These are phyloP conservation scores for Chamaea fasciata DNA, from an alignment of 2,113 vertebrate species.

Conservation along the genomic window DNA sequence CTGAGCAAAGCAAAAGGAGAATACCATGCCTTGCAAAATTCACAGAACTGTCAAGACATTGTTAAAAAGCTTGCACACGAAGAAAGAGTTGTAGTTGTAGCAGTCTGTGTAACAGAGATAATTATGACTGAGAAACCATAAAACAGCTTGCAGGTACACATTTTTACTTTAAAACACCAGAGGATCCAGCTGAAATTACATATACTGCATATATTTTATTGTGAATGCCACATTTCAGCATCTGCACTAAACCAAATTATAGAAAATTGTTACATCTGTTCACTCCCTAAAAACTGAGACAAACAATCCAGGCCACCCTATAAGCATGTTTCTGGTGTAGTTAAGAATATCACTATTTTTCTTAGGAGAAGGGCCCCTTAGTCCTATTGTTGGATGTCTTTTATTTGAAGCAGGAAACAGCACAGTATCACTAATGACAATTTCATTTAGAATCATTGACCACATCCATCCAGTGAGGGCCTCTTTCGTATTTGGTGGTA, in stretches of 20 bases:
- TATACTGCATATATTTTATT: slow-evolving; percentile 77
- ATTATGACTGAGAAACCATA: slow-evolving; percentile 75
- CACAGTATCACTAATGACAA: neutral
- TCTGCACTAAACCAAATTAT: slow-evolving; percentile 75
- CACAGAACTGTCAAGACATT: slow-evolving; percentile 63
- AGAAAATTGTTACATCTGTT: slow-evolving; percentile 78
- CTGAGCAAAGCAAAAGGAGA: slow-evolving; percentile 55
- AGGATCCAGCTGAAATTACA: slow-evolving; percentile 75
- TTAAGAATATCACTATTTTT: slow-evolving; percentile 20
- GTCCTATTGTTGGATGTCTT: neutral
- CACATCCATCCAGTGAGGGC: neutral
- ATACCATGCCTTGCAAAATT: slow-evolving; percentile 59
- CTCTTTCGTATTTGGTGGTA: neutral
- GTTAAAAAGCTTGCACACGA: slow-evolving; percentile 66
- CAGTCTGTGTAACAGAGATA: slow-evolving; percentile 76
- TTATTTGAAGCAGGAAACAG: neutral
- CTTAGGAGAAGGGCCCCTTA: neutral
- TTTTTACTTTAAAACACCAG: slow-evolving; percentile 76
- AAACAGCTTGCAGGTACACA: slow-evolving; percentile 83
- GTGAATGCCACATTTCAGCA: slow-evolving; percentile 72
- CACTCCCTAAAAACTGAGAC: slow-evolving; percentile 67
- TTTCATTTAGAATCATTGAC: neutral
- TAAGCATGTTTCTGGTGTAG: slow-evolving; percentile 35
- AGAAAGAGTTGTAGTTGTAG: slow-evolving; percentile 68
- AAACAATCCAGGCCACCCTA: slow-evolving; percentile 53